Evolutionary conservation across 1,140 invertebrate genomes (phyloP), one percentile per base, ranked within the genome.

Genomic region (Ectropis grisescens): DNA sequence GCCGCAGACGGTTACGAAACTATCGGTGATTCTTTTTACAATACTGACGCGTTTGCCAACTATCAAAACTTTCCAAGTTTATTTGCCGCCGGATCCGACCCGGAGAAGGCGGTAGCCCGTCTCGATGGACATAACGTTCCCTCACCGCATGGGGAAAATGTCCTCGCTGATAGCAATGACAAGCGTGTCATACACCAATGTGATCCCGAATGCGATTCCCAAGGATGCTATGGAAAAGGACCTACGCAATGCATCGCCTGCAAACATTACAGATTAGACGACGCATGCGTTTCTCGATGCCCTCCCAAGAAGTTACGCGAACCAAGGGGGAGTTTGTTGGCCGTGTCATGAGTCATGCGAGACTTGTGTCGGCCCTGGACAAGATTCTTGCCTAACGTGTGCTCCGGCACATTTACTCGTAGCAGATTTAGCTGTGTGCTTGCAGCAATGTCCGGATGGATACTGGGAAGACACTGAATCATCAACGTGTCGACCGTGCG

Each of bases 261-360:
- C 74, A 90, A 88, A 62, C 89, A 89, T 62, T 93, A 91, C 62
- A 84, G 89, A 28, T 83, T 93, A 48, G 91, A 93, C 67, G 91
- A 91, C 51, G 90, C 89, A 9, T 93, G 91, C 52, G 90, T 93
- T 1, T 90, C 87, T 41, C 85, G 87, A 32, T 94, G 92, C 57
- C 91, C 91, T 0, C 91, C n/a, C 90, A 6, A 82, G 91, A 37
- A 93, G 90, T 59, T 93, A 91, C 47, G 87, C 89, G 1, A 91
- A 91, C 62, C 87, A 90, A 45, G 89, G 88, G 24, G 89, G 89
- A 1, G 86, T 89, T 8, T 94, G 92, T 53, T 90, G 89, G 86
- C 89, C 89, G 0, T 94, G 92, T 54, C 91, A 94, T 59, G 90
- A 92, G 49, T 91, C 90, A 2, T 94, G 92, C 52, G 89, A 91